These are phyloP conservation scores for Dynastes maya DNA, from an alignment of 2,888 invertebrate genomes.

Conservation along the genomic window DNA sequence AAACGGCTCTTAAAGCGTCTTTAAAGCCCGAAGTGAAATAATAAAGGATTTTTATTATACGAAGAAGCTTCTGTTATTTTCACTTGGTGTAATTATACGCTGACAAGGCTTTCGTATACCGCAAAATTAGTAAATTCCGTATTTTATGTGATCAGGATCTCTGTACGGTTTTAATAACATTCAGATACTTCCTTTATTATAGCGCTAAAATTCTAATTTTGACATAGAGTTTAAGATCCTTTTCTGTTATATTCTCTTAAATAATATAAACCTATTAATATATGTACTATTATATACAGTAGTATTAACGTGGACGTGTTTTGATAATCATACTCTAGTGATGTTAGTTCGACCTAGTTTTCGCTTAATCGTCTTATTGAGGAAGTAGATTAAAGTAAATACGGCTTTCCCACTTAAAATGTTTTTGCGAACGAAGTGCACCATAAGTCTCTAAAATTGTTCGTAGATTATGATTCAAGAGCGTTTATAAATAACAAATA, in stretches of 20 bases:
- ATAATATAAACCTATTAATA: too few relatives aligned
- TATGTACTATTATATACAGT: too few relatives aligned
- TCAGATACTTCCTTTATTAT: too few relatives aligned
- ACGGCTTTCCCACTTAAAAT: constrained; percentile 7
- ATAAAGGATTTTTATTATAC: constrained; percentile 35
- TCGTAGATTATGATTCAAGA: not conserved
- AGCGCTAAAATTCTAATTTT: too few relatives aligned
- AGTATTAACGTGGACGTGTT: not conserved
- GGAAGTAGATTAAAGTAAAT: constrained; percentile 8
- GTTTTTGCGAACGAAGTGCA: constrained; percentile 10
- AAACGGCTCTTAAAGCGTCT: constrained; percentile 23
- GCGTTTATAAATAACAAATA: not conserved
- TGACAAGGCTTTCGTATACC: constrained; percentile 5
- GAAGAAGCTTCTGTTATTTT: constrained; percentile 29
- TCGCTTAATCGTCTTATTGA: not conserved
- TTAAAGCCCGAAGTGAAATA: constrained; percentile 8
- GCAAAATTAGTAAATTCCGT: not conserved
- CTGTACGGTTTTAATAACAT: constrained; percentile 1
- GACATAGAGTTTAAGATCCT: too few relatives aligned
- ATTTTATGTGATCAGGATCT: not conserved
- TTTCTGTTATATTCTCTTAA: too few relatives aligned
- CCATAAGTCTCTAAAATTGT: not conserved
- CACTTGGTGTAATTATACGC: constrained; percentile 18
- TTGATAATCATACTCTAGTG: not conserved
- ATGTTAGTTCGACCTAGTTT: constrained; percentile 27